Percentiles rank a stretch among this genome's conserved stretches.
Conservation (phyloP, 2,113 vertebrate species). For the Marcusenius ussheri region DNA sequence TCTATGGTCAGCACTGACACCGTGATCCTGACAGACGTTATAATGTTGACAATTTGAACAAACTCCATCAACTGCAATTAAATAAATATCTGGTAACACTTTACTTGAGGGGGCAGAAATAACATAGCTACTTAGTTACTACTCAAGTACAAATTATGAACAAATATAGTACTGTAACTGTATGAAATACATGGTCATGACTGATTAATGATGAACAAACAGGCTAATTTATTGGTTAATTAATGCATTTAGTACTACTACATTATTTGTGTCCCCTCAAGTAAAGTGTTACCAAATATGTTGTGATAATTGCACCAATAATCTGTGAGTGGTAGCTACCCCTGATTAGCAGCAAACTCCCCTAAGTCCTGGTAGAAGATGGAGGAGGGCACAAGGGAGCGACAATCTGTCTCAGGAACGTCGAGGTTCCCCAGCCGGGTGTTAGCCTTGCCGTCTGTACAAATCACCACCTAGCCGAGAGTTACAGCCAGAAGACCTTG, state of each 20-base stretch:
- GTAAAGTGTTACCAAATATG: neutral
- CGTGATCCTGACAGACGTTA: constrained; percentile 47
- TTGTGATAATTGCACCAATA: neutral
- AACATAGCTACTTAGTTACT: neutral
- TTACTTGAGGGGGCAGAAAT: neutral
- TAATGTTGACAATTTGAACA: neutral
- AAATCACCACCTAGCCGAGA: constrained; percentile 61
- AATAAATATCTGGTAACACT: neutral
- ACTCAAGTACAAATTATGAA: neutral
- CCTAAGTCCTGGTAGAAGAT: constrained; percentile 64
- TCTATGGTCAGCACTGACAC: constrained; percentile 65
- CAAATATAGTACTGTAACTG: neutral
- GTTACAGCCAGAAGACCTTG: neutral
- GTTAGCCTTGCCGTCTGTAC: constrained; percentile 67
- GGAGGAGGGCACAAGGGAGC: constrained; percentile 49
- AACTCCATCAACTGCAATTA: neutral
- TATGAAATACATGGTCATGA: neutral
- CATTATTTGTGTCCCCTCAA: neutral
- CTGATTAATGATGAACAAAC: neutral
- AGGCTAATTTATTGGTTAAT: neutral
- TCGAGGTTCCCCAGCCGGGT: constrained; percentile 59
- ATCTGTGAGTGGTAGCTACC: constrained; percentile 39
- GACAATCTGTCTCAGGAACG: constrained; percentile 46
- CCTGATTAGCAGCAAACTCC: constrained; percentile 51
- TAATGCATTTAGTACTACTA: neutral